phyloP scores from a whole-genome alignment of 2,888 invertebrate genomes.

The Protonemura montana region DNA sequence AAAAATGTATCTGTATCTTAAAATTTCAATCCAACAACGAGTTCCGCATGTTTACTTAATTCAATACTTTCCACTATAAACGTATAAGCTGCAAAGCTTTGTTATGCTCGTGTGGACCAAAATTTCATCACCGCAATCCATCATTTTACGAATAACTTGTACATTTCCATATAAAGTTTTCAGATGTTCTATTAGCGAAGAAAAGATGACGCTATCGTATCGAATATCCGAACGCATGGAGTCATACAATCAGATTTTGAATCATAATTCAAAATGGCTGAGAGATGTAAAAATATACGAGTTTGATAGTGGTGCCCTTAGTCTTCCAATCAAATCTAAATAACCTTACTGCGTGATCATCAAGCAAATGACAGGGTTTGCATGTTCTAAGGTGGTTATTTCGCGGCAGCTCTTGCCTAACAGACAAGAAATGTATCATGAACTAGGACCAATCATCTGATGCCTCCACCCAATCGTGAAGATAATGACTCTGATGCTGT shows the following conservation, averaged over 20 bases:
- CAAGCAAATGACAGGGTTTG: conserved; percentile 42
- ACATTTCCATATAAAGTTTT: not conserved
- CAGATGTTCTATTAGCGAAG: not conserved
- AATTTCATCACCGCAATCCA: not conserved
- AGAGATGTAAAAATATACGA: not conserved
- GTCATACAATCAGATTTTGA: not conserved
- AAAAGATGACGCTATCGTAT: not conserved
- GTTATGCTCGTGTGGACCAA: not conserved
- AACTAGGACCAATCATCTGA: conserved; percentile 40
- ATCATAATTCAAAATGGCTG: conserved; percentile 15
- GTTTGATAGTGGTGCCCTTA: conserved; percentile 10
- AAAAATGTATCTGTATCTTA: too few species aligned
- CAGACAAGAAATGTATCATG: conserved; percentile 29
- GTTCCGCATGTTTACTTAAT: not conserved
- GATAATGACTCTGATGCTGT: conserved; percentile 7
- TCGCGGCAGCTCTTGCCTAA: conserved; percentile 26
- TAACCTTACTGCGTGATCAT: conserved; percentile 18
- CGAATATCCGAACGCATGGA: not conserved
- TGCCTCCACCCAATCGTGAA: conserved; percentile 42
- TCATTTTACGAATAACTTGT: not conserved
- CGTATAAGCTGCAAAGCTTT: not conserved
- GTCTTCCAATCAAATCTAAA: conserved; percentile 37
- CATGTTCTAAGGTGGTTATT: conserved; percentile 36
- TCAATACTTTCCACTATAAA: not conserved
- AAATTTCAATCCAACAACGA: too few species aligned